Evolutionary conservation across 64 coral and sea anemone genomes (phyloP), one percentile per base, ranked within the genome.

Genomic region (Stichodactyla mertensii): DNA sequence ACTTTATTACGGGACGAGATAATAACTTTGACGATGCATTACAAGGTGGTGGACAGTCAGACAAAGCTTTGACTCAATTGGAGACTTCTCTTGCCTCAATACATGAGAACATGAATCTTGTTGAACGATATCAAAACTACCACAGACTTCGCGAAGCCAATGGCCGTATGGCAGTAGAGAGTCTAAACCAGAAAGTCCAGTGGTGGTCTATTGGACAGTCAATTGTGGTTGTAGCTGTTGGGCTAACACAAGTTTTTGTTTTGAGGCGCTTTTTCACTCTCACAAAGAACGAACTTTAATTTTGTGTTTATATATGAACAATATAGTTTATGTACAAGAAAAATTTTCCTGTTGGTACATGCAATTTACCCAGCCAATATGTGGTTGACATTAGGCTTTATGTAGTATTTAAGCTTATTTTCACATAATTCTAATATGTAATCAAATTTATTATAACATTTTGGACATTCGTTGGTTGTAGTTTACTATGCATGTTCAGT

Each of bases 121-220:
- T 99, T 28, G 90, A 99, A 64, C 93, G 70, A 79, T 98, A 98
- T 82, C 96, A 99, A 82, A 99, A 99, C 69, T 94, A 91, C 82
- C 89, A 99, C 62, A 89, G 97, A 77, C 82, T 99, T 15, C 62
- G 97, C 78, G 97, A 99, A 77, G 90, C 97, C 0, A 99, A 99
- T 66, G 88, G 90, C 36, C 89, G 97, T 16, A 28, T 99, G 9
- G 97, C 97, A 6, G 97, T 93, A 0, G 97, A 99, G 19, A 83
- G 85, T 22, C 61, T 99, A 12, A 90, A 90, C 14, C 80, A 88
- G 57, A 87, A 91, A 8, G 97, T 99, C 6, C 86, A 95, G 66
- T 99, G 97, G 97, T 99, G 97, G 97, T 99, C 97, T 15, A 71
- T 95, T 22, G 93, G 97, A 86, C 97, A 99, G 23, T 94, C 97